Evolutionary conservation across 1,140 invertebrate species (phyloP).

Genomic region (Monochamus saltuarius): DNA sequence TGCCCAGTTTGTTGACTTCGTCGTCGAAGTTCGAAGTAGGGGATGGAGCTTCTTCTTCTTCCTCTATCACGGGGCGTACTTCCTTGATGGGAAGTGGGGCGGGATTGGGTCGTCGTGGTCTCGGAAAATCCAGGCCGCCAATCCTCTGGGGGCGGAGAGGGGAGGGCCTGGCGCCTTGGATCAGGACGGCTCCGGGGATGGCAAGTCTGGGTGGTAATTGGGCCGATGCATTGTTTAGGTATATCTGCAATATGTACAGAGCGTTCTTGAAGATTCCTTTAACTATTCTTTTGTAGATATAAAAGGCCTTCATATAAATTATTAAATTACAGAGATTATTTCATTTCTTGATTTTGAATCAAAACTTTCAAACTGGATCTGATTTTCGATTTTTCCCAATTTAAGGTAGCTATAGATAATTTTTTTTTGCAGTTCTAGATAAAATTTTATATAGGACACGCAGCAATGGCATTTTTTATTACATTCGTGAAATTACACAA

Average conservation of each 20-base stretch:
- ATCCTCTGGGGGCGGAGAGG: constrained; percentile 23
- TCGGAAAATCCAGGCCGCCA: constrained; percentile 15
- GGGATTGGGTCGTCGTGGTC: constrained; percentile 30
- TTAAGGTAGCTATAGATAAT: no score
- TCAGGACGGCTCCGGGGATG: constrained; percentile 62
- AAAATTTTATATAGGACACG: no score
- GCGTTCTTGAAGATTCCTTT: no score
- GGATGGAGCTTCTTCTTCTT: constrained; percentile 35
- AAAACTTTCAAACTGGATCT: no score
- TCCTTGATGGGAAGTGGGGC: constrained; percentile 26
- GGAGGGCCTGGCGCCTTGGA: constrained; percentile 38
- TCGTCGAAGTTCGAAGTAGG: constrained; percentile 36
- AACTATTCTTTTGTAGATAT: no score
- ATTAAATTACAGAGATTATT: no score
- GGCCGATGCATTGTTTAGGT: constrained; percentile 20
- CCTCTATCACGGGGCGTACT: constrained; percentile 45
- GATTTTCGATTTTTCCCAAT: no score
- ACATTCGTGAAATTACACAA: no score
- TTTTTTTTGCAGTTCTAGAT: no score
- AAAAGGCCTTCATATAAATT: no score
- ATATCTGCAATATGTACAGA: constrained; percentile 26
- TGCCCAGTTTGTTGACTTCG: constrained; percentile 41
- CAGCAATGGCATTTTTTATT: no score
- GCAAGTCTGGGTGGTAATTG: constrained; percentile 53
- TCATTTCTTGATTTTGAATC: no score